Conservation (phyloP, 2,888 invertebrate species). For the Pristionchus arcanus region DNA sequence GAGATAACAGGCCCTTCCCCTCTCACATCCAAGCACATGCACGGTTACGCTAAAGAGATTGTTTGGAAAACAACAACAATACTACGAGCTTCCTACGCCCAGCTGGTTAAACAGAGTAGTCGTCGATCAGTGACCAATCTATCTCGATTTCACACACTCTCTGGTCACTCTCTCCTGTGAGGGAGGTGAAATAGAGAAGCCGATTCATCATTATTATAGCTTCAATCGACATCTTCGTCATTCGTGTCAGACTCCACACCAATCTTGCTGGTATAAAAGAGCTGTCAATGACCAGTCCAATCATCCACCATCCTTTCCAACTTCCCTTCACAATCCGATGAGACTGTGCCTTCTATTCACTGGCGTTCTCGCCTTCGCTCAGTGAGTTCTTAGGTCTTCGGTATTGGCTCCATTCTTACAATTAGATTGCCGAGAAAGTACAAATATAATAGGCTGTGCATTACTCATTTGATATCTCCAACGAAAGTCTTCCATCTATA, state of each 20-base stretch:
- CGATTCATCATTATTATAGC: neutral
- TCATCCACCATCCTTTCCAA: neutral
- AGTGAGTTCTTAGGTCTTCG: neutral
- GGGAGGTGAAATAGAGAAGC: neutral
- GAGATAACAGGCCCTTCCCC: neutral
- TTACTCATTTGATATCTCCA: too few relatives aligned
- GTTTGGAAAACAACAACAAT: neutral
- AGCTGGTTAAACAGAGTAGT: neutral
- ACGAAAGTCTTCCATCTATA: neutral
- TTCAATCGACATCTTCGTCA: neutral
- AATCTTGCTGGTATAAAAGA: neutral
- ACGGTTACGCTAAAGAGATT: neutral
- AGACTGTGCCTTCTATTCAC: neutral
- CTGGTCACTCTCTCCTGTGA: neutral
- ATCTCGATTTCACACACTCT: neutral
- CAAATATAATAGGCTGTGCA: too few relatives aligned
- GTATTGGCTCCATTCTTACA: too few relatives aligned
- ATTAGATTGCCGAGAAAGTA: too few relatives aligned
- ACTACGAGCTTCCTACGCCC: neutral
- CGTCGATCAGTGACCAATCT: neutral
- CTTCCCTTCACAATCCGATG: neutral
- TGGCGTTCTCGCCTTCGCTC: neutral
- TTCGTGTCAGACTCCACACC: conserved; percentile 6
- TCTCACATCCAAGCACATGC: neutral
- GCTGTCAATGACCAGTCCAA: neutral